Percentiles rank a stretch among this genome's conserved stretches.
Conservation (phyloP, 2,888 invertebrate genomes). For the Apomyelois bistriatella region DNA sequence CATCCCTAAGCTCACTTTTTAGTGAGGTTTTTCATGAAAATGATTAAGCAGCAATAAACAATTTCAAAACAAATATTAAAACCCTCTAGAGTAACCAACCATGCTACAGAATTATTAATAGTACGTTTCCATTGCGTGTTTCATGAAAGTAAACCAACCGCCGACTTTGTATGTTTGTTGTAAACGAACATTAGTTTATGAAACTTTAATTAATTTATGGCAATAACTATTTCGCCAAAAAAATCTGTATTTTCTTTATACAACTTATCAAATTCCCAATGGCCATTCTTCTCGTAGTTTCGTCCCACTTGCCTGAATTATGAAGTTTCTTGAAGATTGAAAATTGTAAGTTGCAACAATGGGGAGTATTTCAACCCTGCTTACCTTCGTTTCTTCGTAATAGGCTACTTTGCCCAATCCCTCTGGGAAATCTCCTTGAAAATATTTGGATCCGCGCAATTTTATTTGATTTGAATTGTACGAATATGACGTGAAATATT, state of each 20-base stretch:
- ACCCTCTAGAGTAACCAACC: too few species aligned
- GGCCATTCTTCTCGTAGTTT: constrained; percentile 43
- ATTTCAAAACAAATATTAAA: too few species aligned
- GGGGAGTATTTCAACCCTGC: constrained; percentile 32
- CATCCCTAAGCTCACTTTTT: too few species aligned
- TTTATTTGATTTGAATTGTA: constrained; percentile 11
- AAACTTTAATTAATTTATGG: too few species aligned
- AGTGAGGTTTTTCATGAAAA: too few species aligned
- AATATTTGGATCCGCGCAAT: constrained; percentile 19
- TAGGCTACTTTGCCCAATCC: constrained; percentile 46
- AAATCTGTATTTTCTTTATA: neutral
- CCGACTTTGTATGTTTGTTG: too few species aligned
- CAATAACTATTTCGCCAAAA: too few species aligned
- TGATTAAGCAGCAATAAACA: too few species aligned
- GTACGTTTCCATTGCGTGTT: too few species aligned
- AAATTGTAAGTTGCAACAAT: constrained; percentile 53
- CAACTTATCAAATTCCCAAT: constrained; percentile 36
- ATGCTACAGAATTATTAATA: too few species aligned
- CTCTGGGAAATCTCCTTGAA: constrained; percentile 49
- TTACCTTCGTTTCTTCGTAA: constrained; percentile 37
- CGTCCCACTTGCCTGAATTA: constrained; percentile 53
- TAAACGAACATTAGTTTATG: too few species aligned
- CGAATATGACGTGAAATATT: neutral
- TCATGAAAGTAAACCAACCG: too few species aligned
- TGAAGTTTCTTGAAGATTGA: constrained; percentile 64